phyloP scores from a whole-genome alignment of 2,888 invertebrate genomes.

The Terebella lapidaria region DNA sequence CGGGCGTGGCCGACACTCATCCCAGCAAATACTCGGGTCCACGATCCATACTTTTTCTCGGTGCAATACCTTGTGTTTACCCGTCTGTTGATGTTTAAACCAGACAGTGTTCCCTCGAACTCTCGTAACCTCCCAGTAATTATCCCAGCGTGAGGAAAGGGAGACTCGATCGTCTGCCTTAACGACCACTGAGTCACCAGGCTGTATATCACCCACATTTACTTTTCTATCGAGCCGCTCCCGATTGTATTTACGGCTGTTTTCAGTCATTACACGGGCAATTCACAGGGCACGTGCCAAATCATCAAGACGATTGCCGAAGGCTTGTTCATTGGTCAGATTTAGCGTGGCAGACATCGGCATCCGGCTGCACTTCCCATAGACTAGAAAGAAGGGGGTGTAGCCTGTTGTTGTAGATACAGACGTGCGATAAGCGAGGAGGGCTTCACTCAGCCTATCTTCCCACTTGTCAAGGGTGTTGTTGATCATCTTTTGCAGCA shows the following conservation, averaged over 20 bases:
- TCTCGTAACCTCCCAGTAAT: conserved; percentile 2
- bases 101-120: conserved; percentile 1
- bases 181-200: conserved; percentile 2
- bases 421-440: conserved; percentile 7
- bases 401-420: conserved; percentile 3
- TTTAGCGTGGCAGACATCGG: conserved; percentile 2
- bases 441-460: conserved; percentile 1
- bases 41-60: conserved; percentile 5
- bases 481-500: conserved; percentile 6
- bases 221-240: neutral
- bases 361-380: conserved; percentile 1
- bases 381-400: conserved; percentile 10
- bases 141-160: too few relatives aligned
- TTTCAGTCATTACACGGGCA: conserved; percentile 2
- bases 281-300: conserved; percentile 4
- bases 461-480: conserved; percentile 6
- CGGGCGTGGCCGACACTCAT: neutral
- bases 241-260: neutral
- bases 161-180: conserved; percentile 6
- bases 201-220: neutral
- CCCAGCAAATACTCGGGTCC: neutral
- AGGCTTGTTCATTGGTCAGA: neutral
- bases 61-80: neutral
- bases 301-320: conserved; percentile 11
- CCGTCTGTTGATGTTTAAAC: conserved; percentile 1